These are phyloP conservation scores for Zophobas morio DNA, from an alignment of 1,140 invertebrate species.

Conservation along the genomic window DNA sequence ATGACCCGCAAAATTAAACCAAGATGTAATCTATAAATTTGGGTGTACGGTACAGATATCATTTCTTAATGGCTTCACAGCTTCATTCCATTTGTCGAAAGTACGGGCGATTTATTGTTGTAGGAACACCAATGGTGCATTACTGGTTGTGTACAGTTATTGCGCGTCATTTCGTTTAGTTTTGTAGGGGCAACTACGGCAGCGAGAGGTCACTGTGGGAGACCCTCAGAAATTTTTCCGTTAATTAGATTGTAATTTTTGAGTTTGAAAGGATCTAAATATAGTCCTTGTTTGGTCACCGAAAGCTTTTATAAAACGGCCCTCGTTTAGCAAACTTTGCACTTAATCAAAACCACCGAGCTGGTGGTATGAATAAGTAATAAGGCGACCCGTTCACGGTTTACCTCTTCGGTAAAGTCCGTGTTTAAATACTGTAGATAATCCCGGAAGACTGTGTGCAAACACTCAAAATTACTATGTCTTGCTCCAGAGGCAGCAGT, in stretches of 20 bases:
- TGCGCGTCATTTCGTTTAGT: too few relatives aligned
- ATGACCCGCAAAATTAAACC: background rate
- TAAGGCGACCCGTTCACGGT: conserved; percentile 42
- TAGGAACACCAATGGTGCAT: too few relatives aligned
- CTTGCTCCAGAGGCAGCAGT: background rate
- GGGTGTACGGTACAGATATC: background rate
- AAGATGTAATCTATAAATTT: background rate
- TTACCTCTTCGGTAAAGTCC: conserved; percentile 43
- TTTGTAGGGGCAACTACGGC: too few relatives aligned
- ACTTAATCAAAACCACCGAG: conserved; percentile 47
- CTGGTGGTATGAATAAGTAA: conserved; percentile 40
- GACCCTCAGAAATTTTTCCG: too few relatives aligned
- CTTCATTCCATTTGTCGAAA: too few relatives aligned
- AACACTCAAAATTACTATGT: conserved; percentile 34
- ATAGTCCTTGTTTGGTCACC: conserved; percentile 27
- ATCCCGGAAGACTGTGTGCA: conserved; percentile 33
- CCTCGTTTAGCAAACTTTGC: conserved; percentile 37
- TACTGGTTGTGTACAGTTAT: too few relatives aligned
- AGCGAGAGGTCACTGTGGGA: too few relatives aligned
- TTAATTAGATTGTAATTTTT: conserved; percentile 22
- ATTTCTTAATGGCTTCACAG: too few relatives aligned
- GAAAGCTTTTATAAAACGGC: conserved; percentile 5
- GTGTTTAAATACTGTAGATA: conserved; percentile 45
- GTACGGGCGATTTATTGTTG: too few relatives aligned
- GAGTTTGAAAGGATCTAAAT: conserved; percentile 13